A percentile compares a stretch with the other conserved stretches of the same genome.
phyloP scores from a whole-genome alignment of 2,797 vertebrate species.

The Chaenodraco wilsoni region DNA sequence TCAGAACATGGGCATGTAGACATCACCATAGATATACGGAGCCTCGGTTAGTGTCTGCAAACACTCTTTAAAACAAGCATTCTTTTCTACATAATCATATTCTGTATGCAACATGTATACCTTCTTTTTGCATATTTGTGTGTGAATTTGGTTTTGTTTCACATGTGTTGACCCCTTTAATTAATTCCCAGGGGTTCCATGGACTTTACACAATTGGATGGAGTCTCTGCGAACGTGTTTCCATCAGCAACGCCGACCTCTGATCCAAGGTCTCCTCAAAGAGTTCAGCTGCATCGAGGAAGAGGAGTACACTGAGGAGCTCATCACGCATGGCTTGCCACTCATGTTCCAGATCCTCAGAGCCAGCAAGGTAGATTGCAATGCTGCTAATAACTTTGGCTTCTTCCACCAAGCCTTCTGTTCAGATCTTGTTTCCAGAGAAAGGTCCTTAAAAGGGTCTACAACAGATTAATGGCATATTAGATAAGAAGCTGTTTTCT shows the following conservation, averaged over 20 bases:
- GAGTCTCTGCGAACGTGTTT: conserved; percentile 95
- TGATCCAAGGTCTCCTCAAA: conserved; percentile 95
- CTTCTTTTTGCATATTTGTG: neutral
- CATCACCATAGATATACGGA: conserved; percentile 96
- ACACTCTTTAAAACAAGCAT: neutral
- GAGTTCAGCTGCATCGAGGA: conserved; percentile 98
- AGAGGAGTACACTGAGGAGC: conserved; percentile 95
- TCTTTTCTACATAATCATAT: neutral
- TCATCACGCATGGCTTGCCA: conserved; percentile 93
- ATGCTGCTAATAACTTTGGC: neutral
- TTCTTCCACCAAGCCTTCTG: neutral
- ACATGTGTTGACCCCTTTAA: neutral
- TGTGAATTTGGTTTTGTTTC: neutral
- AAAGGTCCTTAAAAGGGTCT: too few relatives aligned
- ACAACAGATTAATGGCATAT: too few relatives aligned
- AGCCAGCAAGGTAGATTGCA: conserved; percentile 90
- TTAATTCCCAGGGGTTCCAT: conserved; percentile 87
- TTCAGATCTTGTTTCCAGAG: too few relatives aligned
- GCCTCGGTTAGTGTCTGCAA: conserved; percentile 87
- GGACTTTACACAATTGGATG: conserved; percentile 96
- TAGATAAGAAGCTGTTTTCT: too few relatives aligned
- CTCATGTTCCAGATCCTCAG: conserved; percentile 97
- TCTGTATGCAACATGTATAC: accelerated
- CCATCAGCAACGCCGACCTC: conserved; percentile 92
- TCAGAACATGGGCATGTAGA: conserved; percentile 96